Base-by-base conservation (phyloP, 2,113 vertebrate genomes). In the Tetraodon nigroviridis region DNA sequence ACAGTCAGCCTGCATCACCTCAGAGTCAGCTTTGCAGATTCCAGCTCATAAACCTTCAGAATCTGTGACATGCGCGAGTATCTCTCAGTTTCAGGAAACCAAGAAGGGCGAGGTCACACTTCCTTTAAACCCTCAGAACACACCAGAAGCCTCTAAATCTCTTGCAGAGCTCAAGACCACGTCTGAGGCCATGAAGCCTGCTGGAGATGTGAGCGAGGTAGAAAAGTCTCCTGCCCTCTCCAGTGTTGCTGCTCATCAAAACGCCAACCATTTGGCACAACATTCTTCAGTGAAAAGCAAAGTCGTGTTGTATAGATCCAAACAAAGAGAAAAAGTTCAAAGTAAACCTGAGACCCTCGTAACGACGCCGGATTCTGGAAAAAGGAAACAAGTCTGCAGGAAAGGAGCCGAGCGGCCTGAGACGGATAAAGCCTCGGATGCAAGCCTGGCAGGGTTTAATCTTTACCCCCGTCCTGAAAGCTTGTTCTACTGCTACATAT, bases 231-330 rank as follows among this genome's bases (percentile, higher is more conserved):
- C 32, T 1, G 7, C 5, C 15, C 82, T 96, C 53, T 94, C 89
- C 86, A 92, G 93, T 0, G 92, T 96, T 19, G 80, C 94, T 29
- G 91, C 91, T 59, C 94, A 96, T 80, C 93, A 94, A 6, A 89
- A 93, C 73, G 90, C 92, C 75, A 94, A 93, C 83, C 94, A 96
- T 58, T 80, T 86, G 1, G 86, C 87, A 44, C 32, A 37, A 37
- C 82, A 89, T 69, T 90, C 16, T 7, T 7, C 88, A 73, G 89
- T 87, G 24, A 89, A 83, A 0, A 90, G 91, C 2, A 86, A 92
- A 37, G 89, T 94, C 51, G 55, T 90, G 16, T 78, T 86, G 57
- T 91, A 95, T 71, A 93, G 90, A 1, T 88, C 87, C 49, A 84
- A 92, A 55, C 84, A 89, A 49, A 58, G 65, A 22, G 61, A 91